These are phyloP conservation scores for Phrynocephalus guinanensis DNA, from an alignment of 2,797 vertebrate genomes.

Conservation along the genomic window DNA sequence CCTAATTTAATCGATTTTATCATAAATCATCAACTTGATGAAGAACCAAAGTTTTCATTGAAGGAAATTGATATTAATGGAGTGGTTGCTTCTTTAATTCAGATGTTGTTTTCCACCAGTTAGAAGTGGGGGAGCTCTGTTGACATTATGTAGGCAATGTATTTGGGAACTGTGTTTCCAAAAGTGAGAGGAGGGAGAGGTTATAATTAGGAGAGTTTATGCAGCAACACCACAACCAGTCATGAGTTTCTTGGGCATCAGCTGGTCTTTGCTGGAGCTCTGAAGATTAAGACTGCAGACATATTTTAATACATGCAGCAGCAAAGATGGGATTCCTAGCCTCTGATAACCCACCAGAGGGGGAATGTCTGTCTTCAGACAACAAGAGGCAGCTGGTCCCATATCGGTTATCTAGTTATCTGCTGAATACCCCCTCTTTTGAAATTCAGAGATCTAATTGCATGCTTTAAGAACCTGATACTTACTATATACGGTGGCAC, in stretches of 20 bases:
- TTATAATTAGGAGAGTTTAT: slow-evolving; percentile 8
- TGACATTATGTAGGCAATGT: slow-evolving; percentile 10
- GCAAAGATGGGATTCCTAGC: neutral
- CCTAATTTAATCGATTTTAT: slow-evolving; percentile 91
- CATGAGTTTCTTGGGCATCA: neutral
- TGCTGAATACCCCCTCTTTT: neutral
- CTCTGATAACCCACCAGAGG: rapidly evolving
- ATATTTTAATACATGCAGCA: neutral
- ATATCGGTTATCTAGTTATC: neutral
- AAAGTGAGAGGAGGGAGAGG: neutral
- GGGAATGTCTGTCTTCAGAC: neutral
- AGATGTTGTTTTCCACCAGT: slow-evolving; percentile 26
- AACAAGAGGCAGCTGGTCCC: neutral
- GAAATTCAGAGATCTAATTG: neutral
- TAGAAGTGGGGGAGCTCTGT: neutral
- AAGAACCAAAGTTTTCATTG: slow-evolving; percentile 83
- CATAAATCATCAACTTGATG: slow-evolving; percentile 92
- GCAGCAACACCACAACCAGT: neutral
- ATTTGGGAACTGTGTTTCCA: neutral
- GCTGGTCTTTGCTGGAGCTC: neutral
- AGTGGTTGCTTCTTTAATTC: slow-evolving; percentile 73
- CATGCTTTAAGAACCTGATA: neutral
- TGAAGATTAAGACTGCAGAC: neutral
- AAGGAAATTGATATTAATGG: slow-evolving; percentile 87
- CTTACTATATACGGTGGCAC: neutral